phyloP scores from a whole-genome alignment of 2,888 invertebrate genomes.

The Polia nebulosa region DNA sequence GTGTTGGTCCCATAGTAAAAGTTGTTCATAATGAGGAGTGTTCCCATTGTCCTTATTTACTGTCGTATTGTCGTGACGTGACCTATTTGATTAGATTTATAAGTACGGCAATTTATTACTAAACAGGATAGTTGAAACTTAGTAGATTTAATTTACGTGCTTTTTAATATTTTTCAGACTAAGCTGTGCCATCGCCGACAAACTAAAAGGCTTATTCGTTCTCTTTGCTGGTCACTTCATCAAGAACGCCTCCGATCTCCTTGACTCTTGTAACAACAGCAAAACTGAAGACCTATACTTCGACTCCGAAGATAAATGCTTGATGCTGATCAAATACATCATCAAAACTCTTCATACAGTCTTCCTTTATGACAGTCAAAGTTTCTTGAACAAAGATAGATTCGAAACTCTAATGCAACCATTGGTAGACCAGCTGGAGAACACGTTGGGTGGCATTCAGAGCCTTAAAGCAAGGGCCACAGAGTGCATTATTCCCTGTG shows the following conservation, averaged over 20 bases:
- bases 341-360: constrained; percentile 94
- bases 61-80: no score
- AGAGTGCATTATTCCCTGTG: constrained; percentile 93
- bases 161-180: constrained; percentile 88
- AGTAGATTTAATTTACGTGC: no score
- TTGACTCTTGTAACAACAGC: constrained; percentile 93
- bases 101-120: no score
- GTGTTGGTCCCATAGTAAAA: no score
- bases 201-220: constrained; percentile 96
- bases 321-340: constrained; percentile 93
- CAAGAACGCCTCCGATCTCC: constrained; percentile 94
- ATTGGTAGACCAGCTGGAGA: constrained; percentile 97
- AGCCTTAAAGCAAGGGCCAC: constrained; percentile 91
- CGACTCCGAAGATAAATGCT: constrained; percentile 90
- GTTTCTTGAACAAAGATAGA: constrained; percentile 95
- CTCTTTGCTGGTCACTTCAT: constrained; percentile 97
- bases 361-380: constrained; percentile 95
- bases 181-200: constrained; percentile 94
- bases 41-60: no score
- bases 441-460: constrained; percentile 92
- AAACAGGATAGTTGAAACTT: no score
- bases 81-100: no score
- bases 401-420: constrained; percentile 97
- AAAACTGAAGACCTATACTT: constrained; percentile 90
- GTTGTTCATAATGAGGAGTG: no score